A percentile compares a stretch with the other conserved stretches of the same genome.
Evolutionary conservation across 2,797 vertebrate genomes (phyloP).

Genomic region (Coluber constrictor): DNA sequence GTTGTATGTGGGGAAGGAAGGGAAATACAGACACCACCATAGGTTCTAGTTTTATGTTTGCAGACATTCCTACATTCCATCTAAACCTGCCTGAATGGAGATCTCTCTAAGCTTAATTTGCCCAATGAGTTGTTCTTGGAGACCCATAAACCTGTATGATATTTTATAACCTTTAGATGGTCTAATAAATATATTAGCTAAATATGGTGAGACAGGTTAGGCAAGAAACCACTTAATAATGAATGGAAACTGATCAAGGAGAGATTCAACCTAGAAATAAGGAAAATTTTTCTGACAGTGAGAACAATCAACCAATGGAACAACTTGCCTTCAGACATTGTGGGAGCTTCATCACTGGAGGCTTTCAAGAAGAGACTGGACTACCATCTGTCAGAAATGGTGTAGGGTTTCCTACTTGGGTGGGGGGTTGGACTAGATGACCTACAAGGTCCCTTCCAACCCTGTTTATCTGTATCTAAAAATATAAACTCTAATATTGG

Average conservation of each 20-base stretch:
- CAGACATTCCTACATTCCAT: background rate
- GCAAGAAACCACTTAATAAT: background rate
- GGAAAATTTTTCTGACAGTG: no score
- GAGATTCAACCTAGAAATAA: no score
- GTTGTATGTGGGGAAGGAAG: background rate
- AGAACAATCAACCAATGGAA: no score
- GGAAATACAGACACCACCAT: background rate
- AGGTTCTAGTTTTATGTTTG: background rate
- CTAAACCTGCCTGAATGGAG: background rate
- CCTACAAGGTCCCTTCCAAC: no score
- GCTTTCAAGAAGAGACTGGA: no score
- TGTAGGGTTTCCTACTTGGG: no score
- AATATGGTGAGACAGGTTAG: background rate
- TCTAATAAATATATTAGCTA: background rate
- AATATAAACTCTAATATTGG: background rate
- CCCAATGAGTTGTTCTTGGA: background rate
- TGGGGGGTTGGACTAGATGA: no score
- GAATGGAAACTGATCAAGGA: no score
- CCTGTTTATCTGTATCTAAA: no score
- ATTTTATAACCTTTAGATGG: background rate
- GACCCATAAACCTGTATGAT: background rate
- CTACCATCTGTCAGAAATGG: no score
- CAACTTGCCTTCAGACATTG: no score
- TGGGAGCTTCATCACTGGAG: no score
- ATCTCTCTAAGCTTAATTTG: background rate